phyloP scores from a whole-genome alignment of 1,140 invertebrate species.

The Drosophila melanogaster region Release_6_plus_ISO1_MT NC_004354.4:13712001-13712500 shows the following conservation, averaged over 20 bases:
- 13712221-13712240: constrained; percentile 92
- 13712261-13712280: constrained; percentile 91
- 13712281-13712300: constrained; percentile 93
- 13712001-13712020: no score
- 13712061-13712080: neutral
- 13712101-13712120: constrained; percentile 68
- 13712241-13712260: constrained; percentile 89
- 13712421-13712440: neutral
- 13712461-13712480: constrained; percentile 1
- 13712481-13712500: neutral
- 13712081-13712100: constrained; percentile 25
- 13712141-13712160: constrained; percentile 96
- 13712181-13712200: constrained; percentile 97
- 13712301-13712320: constrained; percentile 94
- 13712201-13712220: constrained; percentile 99
- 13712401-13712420: neutral
- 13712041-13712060: neutral
- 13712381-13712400: neutral
- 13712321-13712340: constrained; percentile 96
- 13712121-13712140: constrained; percentile 85
- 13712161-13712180: constrained; percentile 95
- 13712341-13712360: constrained; percentile 88
- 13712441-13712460: neutral
- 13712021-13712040: no score
- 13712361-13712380: constrained; percentile 61